Base-by-base conservation (phyloP, 2,797 vertebrate genomes). In the Glyptemys insculpta region DNA sequence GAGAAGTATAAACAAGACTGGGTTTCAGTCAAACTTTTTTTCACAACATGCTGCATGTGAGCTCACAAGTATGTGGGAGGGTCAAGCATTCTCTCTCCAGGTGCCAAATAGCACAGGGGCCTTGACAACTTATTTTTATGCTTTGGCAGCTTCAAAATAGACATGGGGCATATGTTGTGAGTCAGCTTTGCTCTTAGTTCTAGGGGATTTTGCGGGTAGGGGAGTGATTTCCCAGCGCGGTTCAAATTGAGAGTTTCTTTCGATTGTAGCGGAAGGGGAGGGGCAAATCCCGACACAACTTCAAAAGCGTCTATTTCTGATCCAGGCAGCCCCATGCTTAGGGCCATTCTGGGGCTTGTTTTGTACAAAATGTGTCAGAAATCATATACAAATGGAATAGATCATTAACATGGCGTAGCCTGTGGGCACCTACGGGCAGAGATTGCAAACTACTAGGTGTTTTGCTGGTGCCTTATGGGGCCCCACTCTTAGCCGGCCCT, bases 121-220 rank as follows among this genome's bases (percentile, higher is more conserved):
- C 95, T 96, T 95, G 96, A 29, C 27, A 86, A 92, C 94, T 95
- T 87, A 88, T 76, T 83, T 91, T 91, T 90, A 94, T 86, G 88
- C 65, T n/a, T 83, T 95, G 94, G 59, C 94, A 87, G 89, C 85
- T 95, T 87, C 84, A 96, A 96, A 97, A 97, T 95, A 97, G 95
- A 92, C 92, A 65, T 54, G 23, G 81, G 91, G 25, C 8, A 49
- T 49, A 49, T 27, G 44, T 31, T 8, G 41, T 49, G 74, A 29
- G 25, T 5, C 44, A 72, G 37, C 19, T 41, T 41, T 72, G 18
- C 65, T 11, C 37, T 72, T 72, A 23, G 68, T 31, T 47, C 74
- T 16, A 49, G 14, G 44, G 74, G 7, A 78, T 72, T 41, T 72
- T 11, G 68, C 5, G 5, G 12, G 27, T 29, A 27, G 74, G 74